Conservation (phyloP, 1,140 invertebrate species). For the Episyrphus balteatus region DNA sequence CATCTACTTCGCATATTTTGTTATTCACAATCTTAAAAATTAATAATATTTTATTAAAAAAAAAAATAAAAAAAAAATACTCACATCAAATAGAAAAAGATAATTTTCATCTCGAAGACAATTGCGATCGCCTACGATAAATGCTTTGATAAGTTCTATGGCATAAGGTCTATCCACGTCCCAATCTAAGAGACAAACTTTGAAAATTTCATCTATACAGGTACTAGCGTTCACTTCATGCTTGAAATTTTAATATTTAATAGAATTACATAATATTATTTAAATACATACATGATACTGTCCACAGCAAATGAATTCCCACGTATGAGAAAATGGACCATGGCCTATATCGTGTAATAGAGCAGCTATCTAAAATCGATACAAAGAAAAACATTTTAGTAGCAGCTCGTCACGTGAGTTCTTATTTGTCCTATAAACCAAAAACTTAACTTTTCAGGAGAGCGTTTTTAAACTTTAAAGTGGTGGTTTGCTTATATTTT, state of each 20-base stretch:
- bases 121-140: slow-evolving; percentile 19
- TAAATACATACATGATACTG: slow-evolving; percentile 18
- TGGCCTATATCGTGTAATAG: slow-evolving; percentile 60
- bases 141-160: slow-evolving; percentile 22
- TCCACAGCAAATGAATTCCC: slow-evolving; percentile 37
- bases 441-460: no score
- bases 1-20: slow-evolving; percentile 50
- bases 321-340: slow-evolving; percentile 54
- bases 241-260: no score
- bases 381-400: no score
- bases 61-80: background rate
- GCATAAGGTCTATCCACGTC: slow-evolving; percentile 19
- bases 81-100: slow-evolving; percentile 9
- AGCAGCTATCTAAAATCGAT: slow-evolving; percentile 50
- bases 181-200: slow-evolving; percentile 2
- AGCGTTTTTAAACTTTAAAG: no score
- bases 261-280: background rate
- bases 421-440: no score
- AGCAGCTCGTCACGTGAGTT: no score
- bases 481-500: no score
- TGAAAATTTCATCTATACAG: slow-evolving; percentile 25
- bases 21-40: slow-evolving; percentile 52
- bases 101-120: slow-evolving; percentile 5
- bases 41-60: background rate
- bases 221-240: slow-evolving; percentile 17